Evolutionary conservation across 2,797 vertebrate genomes (phyloP).

Genomic region (Leucoraja ocellata): DNA sequence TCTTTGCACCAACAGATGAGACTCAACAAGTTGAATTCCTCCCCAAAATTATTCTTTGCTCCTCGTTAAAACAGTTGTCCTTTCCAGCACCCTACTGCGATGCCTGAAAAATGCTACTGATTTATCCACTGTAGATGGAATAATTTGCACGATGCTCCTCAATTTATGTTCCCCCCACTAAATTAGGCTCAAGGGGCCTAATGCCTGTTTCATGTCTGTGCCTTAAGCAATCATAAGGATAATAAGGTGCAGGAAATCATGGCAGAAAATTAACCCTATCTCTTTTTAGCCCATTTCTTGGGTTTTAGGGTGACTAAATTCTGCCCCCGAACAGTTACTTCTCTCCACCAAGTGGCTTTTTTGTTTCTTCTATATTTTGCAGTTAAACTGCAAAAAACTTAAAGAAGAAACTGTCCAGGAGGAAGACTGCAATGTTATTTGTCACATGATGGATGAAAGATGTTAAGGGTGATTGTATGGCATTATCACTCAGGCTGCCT

Average conservation of each 20-base stretch:
- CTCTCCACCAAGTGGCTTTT: background rate
- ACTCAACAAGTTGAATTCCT: too few species aligned
- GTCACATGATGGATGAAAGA: slow-evolving; percentile 9
- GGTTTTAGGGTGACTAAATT: background rate
- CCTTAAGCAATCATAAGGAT: background rate
- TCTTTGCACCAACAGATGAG: too few species aligned
- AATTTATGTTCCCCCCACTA: too few species aligned
- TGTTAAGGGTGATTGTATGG: slow-evolving; percentile 11
- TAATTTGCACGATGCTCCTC: background rate
- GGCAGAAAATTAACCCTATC: background rate
- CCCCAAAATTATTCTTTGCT: too few species aligned
- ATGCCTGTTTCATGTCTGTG: background rate
- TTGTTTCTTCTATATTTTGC: slow-evolving; percentile 12
- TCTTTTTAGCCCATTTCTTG: background rate
- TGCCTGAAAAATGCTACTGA: background rate
- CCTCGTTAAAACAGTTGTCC: background rate
- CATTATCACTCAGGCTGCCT: background rate
- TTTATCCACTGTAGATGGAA: background rate
- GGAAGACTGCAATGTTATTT: background rate
- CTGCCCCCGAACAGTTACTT: background rate
- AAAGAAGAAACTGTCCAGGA: background rate
- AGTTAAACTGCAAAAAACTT: background rate
- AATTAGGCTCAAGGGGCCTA: too few species aligned
- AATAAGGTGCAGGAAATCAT: too few species aligned
- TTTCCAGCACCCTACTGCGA: background rate